A percentile compares a stretch with the other conserved stretches of the same genome.
Conservation (phyloP, 2,888 invertebrate genomes). For the Pyrrhia umbra region DNA sequence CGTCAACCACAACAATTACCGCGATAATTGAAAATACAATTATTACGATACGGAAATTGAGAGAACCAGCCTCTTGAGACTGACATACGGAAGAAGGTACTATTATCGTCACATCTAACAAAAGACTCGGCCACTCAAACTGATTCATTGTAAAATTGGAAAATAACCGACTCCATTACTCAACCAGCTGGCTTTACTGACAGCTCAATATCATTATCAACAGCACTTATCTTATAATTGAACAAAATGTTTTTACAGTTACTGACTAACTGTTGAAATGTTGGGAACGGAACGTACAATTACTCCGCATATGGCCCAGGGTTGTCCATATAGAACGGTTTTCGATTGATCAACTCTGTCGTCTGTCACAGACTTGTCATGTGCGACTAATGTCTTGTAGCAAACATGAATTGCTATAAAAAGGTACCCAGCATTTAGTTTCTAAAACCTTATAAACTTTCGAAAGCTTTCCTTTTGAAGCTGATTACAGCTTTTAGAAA, state of each 20-base stretch:
- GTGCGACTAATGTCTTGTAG: conserved; percentile 34
- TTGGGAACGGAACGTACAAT: conserved; percentile 60
- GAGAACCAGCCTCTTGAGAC: conserved; percentile 44
- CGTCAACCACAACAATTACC: conserved; percentile 47
- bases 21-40: conserved; percentile 55
- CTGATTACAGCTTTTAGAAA: too few relatives aligned
- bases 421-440: conserved; percentile 14
- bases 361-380: conserved; percentile 31
- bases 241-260: conserved; percentile 71
- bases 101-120: conserved; percentile 60
- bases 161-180: conserved; percentile 58
- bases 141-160: conserved; percentile 59
- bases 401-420: conserved; percentile 21
- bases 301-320: conserved; percentile 47
- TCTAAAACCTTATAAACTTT: neutral
- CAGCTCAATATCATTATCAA: conserved; percentile 64
- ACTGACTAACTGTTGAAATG: conserved; percentile 64
- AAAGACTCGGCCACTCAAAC: conserved; percentile 54
- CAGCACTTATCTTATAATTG: conserved; percentile 77
- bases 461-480: too few relatives aligned
- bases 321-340: conserved; percentile 38
- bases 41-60: conserved; percentile 53
- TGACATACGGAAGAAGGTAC: conserved; percentile 47
- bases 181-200: conserved; percentile 53
- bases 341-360: conserved; percentile 43